Evolutionary conservation across 2,888 invertebrate species (phyloP).

Genomic region (Spisula solida): DNA sequence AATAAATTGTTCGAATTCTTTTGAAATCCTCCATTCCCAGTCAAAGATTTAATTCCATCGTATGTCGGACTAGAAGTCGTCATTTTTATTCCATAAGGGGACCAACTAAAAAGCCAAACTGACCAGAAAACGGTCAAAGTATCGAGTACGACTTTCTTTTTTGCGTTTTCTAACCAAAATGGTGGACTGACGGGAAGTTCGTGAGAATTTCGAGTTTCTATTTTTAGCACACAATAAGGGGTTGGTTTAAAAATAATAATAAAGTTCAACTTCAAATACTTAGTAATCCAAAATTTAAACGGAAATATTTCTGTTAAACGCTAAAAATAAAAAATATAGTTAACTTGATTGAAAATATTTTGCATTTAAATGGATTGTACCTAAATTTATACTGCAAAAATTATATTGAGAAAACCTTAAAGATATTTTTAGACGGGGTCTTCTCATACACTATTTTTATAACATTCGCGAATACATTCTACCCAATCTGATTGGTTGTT

Average conservation of each 20-base stretch:
- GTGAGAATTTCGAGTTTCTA: constrained; percentile 16
- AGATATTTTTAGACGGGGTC: constrained; percentile 10
- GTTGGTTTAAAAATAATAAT: neutral
- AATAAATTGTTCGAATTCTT: constrained; percentile 78
- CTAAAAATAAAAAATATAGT: too few species aligned
- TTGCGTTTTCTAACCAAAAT: constrained; percentile 49
- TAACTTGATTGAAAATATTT: too few species aligned
- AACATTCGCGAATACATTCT: constrained; percentile 12
- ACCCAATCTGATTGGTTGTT: neutral
- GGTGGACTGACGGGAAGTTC: constrained; percentile 46
- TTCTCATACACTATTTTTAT: constrained; percentile 30
- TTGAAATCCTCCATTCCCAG: constrained; percentile 49
- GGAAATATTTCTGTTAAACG: too few species aligned
- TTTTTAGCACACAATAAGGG: constrained; percentile 36
- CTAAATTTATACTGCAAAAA: neutral
- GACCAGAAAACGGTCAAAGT: constrained; percentile 29
- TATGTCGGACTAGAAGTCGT: constrained; percentile 61
- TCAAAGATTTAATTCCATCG: constrained; percentile 61
- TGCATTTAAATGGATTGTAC: too few species aligned
- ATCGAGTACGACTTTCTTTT: constrained; percentile 27
- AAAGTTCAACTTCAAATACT: too few species aligned
- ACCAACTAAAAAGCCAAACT: constrained; percentile 33
- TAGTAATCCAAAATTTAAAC: too few species aligned
- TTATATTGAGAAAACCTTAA: constrained; percentile 9
- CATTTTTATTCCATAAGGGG: constrained; percentile 46